These are phyloP conservation scores for Danio albolineatus DNA, from an alignment of 2,797 vertebrate species.

Conservation along the genomic window DNA sequence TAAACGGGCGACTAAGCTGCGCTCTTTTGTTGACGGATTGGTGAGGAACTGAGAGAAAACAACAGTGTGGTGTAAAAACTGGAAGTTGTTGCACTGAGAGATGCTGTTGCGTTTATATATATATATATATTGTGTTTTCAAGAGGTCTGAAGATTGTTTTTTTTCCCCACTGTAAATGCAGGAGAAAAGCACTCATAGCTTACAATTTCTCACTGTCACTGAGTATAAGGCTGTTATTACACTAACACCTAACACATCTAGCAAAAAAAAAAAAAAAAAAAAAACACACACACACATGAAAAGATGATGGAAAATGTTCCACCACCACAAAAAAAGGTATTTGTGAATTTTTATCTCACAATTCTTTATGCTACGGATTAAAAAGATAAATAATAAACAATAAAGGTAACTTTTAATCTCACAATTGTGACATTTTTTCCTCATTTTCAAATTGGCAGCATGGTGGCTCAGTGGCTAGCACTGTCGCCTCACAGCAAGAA, in stretches of 20 bases:
- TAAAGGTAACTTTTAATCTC: no score
- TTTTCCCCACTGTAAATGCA: not conserved
- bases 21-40: conserved; percentile 44
- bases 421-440: no score
- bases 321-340: no score
- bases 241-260: not conserved
- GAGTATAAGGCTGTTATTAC: not conserved
- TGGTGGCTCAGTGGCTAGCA: no score
- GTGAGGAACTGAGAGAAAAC: conserved; percentile 22
- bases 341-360: no score
- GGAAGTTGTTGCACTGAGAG: conserved; percentile 22
- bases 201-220: not conserved
- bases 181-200: not conserved
- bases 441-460: no score
- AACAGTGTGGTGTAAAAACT: conserved; percentile 29
- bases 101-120: conserved; percentile 22
- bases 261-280: no score
- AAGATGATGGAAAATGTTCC: no score
- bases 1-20: conserved; percentile 50
- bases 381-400: no score
- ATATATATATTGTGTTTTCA: conserved; percentile 2
- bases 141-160: not conserved
- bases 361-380: no score
- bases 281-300: no score
- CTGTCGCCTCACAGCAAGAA: no score